Percentiles rank a stretch among this genome's conserved stretches.
These are phyloP conservation scores for Corythornis vintsioides DNA, from an alignment of 2,113 vertebrate genomes.

Conservation along the genomic window DNA sequence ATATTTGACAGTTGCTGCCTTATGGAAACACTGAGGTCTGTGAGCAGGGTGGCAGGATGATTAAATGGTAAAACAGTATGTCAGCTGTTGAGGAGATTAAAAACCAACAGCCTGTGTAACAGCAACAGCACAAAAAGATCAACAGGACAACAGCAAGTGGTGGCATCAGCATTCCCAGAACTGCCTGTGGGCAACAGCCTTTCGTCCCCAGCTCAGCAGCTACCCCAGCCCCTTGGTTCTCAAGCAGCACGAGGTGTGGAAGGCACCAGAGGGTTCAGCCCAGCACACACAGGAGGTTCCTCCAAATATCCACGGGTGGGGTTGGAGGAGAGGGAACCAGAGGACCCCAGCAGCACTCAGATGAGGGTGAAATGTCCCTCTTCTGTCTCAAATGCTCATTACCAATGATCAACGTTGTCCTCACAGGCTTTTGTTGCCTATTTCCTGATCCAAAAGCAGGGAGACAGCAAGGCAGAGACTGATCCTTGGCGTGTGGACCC, in stretches of 20 bases:
- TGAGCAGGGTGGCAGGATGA: not conserved
- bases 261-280: not conserved
- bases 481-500: too few relatives aligned
- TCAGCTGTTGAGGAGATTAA: slow-evolving; percentile 50
- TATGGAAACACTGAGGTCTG: not conserved
- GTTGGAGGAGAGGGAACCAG: not conserved
- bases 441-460: not conserved
- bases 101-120: slow-evolving; percentile 3
- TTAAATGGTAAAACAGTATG: slow-evolving; percentile 27
- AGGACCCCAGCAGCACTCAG: not conserved
- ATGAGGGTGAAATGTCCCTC: not conserved
- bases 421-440: not conserved
- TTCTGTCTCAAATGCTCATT: not conserved
- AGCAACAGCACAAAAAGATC: slow-evolving; percentile 14
- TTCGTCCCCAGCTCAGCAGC: not conserved
- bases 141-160: slow-evolving; percentile 10
- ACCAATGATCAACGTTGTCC: not conserved
- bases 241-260: not conserved
- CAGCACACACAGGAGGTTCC: not conserved
- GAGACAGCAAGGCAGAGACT: not conserved
- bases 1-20: slow-evolving; percentile 37
- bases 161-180: slow-evolving; percentile 25
- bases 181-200: not conserved
- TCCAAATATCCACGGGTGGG: not conserved
- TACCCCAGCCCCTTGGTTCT: not conserved